phyloP scores from a whole-genome alignment of 2,797 vertebrate species.

The Acrocephalus scirpaceus region DNA sequence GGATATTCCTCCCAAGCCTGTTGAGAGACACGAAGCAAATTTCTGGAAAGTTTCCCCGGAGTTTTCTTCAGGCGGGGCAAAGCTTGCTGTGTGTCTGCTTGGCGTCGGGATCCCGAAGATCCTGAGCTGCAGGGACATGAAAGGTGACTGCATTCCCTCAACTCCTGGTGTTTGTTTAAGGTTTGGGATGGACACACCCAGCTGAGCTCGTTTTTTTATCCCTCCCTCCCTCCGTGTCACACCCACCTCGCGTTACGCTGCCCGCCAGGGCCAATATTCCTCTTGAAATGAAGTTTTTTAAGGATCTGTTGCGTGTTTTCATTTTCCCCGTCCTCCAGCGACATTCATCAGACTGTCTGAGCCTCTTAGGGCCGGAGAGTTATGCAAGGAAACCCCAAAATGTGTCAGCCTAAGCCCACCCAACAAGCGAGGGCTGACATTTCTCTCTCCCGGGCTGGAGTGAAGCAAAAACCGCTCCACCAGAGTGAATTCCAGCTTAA shows the following conservation, averaged over 20 bases:
- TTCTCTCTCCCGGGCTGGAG: neutral
- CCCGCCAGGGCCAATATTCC: neutral
- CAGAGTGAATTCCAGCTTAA: neutral
- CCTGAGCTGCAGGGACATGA: neutral
- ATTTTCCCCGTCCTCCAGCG: neutral
- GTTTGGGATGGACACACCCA: neutral
- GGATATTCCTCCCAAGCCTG: constrained; percentile 33
- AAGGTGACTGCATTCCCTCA: neutral
- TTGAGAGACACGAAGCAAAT: constrained; percentile 39
- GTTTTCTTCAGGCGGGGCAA: neutral
- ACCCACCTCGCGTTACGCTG: neutral
- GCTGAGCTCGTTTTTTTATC: neutral
- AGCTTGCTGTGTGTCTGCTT: neutral
- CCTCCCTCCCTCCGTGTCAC: neutral
- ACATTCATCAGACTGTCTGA: neutral
- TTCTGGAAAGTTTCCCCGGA: constrained; percentile 30
- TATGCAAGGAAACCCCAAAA: neutral
- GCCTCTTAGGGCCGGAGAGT: neutral
- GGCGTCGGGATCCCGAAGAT: no score
- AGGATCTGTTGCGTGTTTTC: neutral
- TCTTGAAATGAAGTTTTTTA: neutral
- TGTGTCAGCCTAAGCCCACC: neutral
- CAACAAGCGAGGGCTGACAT: neutral
- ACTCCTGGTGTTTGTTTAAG: neutral
- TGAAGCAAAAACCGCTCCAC: neutral